These are phyloP conservation scores for Orthosia cruda DNA, from an alignment of 2,888 invertebrate species.

Conservation along the genomic window DNA sequence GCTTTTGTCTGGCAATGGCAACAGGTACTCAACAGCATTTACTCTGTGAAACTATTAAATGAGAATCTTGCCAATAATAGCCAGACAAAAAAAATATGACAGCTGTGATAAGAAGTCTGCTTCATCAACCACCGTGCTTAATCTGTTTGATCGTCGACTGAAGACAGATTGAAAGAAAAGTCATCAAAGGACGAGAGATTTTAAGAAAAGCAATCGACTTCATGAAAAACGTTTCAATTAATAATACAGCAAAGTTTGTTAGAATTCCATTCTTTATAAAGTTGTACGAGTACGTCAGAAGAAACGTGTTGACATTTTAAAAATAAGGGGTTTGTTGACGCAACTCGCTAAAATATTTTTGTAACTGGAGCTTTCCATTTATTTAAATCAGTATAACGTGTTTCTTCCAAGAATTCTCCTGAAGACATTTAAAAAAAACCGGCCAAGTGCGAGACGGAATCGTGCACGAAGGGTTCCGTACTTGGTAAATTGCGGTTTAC, in stretches of 20 bases:
- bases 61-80: background rate
- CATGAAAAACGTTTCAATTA: background rate
- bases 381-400: conserved; percentile 2
- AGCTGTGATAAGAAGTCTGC: background rate
- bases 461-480: no score
- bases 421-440: conserved; percentile 6
- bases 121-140: background rate
- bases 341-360: conserved; percentile 9
- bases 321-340: background rate
- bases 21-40: background rate
- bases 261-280: background rate
- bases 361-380: background rate
- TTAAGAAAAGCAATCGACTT: background rate
- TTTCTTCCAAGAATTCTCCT: background rate
- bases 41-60: background rate
- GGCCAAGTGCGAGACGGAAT: no score
- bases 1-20: no score
- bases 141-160: background rate
- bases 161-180: background rate
- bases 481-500: no score
- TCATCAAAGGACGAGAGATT: no score
- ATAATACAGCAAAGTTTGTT: background rate
- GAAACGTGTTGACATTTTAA: conserved; percentile 4
- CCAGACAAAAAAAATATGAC: background rate
- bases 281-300: background rate